These are phyloP conservation scores for Thalassaphorura encarpata DNA, from an alignment of 1,140 invertebrate species.

Conservation along the genomic window DNA sequence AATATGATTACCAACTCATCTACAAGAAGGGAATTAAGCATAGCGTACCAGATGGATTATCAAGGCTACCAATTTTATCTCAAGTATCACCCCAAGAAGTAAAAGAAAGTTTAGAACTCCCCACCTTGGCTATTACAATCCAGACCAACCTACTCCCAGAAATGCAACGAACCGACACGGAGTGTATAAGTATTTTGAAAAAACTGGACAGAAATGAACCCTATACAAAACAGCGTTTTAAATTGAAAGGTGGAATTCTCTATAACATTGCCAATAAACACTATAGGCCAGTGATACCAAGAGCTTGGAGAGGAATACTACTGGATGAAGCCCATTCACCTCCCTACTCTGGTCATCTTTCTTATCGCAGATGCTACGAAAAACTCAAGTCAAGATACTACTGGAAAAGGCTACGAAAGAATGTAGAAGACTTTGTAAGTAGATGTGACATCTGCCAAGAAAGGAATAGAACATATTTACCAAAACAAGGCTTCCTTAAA, in stretches of 20 bases:
- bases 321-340: neutral
- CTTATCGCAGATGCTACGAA: neutral
- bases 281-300: neutral
- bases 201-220: neutral
- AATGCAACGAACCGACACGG: neutral
- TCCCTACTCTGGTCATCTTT: neutral
- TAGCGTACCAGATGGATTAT: conserved; percentile 30
- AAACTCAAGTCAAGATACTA: conserved; percentile 18
- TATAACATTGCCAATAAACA: neutral
- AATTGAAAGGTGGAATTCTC: neutral
- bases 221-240: neutral
- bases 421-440: conserved; percentile 23
- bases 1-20: conserved; percentile 29
- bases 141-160: neutral
- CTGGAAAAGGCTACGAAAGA: conserved; percentile 34
- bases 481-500: neutral
- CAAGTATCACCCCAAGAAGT: too few relatives aligned
- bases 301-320: neutral
- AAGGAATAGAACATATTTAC: neutral
- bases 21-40: conserved; percentile 32
- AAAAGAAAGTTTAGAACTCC: neutral
- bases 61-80: neutral
- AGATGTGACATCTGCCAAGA: conserved; percentile 2
- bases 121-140: conserved; percentile 5
- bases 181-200: neutral